Percentiles rank a stretch among this genome's conserved stretches.
Evolutionary conservation across 2,888 invertebrate species (phyloP).

Genomic region (Apeira syringaria): DNA sequence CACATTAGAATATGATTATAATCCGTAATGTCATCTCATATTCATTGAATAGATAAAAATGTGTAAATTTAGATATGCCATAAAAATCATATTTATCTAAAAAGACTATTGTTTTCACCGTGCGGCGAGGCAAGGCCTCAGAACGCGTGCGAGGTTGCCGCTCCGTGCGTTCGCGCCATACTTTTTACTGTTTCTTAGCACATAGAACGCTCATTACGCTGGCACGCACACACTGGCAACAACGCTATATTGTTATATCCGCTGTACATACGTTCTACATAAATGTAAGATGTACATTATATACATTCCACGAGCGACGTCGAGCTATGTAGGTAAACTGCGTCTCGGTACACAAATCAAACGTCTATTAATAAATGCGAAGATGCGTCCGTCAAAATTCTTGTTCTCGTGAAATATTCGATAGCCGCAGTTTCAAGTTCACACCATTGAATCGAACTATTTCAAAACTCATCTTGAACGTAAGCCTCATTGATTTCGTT

Average conservation of each 20-base stretch:
- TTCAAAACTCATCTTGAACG: too few relatives aligned
- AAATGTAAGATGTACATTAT: slow-evolving; percentile 76
- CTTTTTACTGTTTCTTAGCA: slow-evolving; percentile 85
- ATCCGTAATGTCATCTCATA: too few relatives aligned
- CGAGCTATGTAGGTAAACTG: slow-evolving; percentile 75
- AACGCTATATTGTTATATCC: slow-evolving; percentile 71
- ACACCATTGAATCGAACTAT: too few relatives aligned
- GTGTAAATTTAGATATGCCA: too few relatives aligned
- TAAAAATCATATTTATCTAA: slow-evolving; percentile 46
- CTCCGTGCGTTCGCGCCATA: slow-evolving; percentile 79
- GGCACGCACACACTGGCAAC: slow-evolving; percentile 57
- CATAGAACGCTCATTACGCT: slow-evolving; percentile 81
- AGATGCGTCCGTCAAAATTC: slow-evolving; percentile 66
- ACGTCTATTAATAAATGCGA: slow-evolving; percentile 63
- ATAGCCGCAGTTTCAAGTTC: too few relatives aligned
- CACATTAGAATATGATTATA: too few relatives aligned
- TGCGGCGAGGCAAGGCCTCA: slow-evolving; percentile 56
- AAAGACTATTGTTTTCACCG: slow-evolving; percentile 76
- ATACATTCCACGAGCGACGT: slow-evolving; percentile 71
- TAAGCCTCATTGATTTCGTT: too few relatives aligned
- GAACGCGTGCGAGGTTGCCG: slow-evolving; percentile 76
- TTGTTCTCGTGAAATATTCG: slow-evolving; percentile 1
- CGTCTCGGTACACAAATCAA: slow-evolving; percentile 73
- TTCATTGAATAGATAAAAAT: too few relatives aligned
- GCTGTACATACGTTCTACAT: slow-evolving; percentile 68